Evolutionary conservation across 2,888 invertebrate genomes (phyloP).

Genomic region (Bhutanitis thaidina): DNA sequence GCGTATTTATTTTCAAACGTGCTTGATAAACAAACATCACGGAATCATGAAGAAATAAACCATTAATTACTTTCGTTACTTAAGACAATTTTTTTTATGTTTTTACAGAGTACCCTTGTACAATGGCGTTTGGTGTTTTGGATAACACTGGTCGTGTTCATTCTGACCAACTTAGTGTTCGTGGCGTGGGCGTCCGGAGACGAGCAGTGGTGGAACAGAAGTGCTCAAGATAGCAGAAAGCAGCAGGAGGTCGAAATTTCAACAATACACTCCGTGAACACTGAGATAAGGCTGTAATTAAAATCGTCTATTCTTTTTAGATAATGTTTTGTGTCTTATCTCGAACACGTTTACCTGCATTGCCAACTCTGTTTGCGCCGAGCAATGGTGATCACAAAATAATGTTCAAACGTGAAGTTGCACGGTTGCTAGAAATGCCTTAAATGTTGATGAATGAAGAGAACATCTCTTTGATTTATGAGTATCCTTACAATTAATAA

Average conservation of each 20-base stretch:
- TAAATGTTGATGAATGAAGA: too few species aligned
- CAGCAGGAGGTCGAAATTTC: constrained; percentile 49
- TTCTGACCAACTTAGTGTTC: constrained; percentile 86
- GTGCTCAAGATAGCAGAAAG: constrained; percentile 50
- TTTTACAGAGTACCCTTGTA: constrained; percentile 77
- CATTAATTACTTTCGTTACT: too few species aligned
- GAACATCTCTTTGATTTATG: too few species aligned
- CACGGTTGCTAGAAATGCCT: too few species aligned
- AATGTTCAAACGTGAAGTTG: too few species aligned
- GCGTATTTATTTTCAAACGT: too few species aligned
- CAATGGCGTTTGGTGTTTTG: constrained; percentile 91
- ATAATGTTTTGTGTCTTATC: constrained; percentile 19
- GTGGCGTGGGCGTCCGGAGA: constrained; percentile 88
- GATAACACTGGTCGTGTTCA: constrained; percentile 86
- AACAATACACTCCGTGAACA: constrained; percentile 8
- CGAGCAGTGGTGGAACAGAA: constrained; percentile 87
- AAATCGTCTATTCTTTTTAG: constrained; percentile 15
- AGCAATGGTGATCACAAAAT: too few species aligned
- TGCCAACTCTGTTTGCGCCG: background rate
- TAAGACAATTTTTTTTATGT: too few species aligned
- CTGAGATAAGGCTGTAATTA: constrained; percentile 13
- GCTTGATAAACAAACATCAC: too few species aligned
- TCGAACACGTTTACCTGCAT: background rate
- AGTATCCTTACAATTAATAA: too few species aligned
- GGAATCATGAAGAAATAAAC: too few species aligned